Percentiles rank a stretch among this genome's conserved stretches.
Evolutionary conservation across 1,140 invertebrate species (phyloP).

Genomic region (Calephelis virginiensis): DNA sequence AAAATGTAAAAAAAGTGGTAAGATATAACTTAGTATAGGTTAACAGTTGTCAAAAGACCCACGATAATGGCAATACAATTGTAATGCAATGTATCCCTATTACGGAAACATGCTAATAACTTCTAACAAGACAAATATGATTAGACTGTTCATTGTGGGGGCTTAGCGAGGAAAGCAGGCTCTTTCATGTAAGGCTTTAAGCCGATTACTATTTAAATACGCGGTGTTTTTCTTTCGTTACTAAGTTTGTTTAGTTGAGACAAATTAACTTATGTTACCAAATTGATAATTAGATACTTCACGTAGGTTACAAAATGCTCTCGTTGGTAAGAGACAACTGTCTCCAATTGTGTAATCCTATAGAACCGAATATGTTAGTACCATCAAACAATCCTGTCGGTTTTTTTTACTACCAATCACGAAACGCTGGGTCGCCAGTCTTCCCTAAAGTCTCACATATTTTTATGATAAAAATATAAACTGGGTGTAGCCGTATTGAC

Average conservation of each 20-base stretch:
- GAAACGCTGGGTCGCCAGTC: too few relatives aligned
- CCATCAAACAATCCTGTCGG: too few relatives aligned
- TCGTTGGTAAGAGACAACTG: too few relatives aligned
- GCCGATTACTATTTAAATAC: slow-evolving; percentile 23
- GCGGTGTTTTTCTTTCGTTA: slow-evolving; percentile 8
- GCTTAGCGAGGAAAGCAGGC: not conserved
- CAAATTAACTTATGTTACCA: slow-evolving; percentile 1
- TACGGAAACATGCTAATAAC: not conserved
- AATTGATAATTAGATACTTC: not conserved
- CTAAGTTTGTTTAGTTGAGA: not conserved
- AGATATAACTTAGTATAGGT: too few relatives aligned
- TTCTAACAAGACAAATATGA: slow-evolving; percentile 1
- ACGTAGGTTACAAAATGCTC: too few relatives aligned
- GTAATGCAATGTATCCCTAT: not conserved
- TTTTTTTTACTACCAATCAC: too few relatives aligned
- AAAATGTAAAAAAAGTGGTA: too few relatives aligned
- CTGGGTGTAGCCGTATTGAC: too few relatives aligned
- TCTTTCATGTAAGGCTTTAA: slow-evolving; percentile 26
- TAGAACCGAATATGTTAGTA: too few relatives aligned
- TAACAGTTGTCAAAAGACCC: not conserved
- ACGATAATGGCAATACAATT: slow-evolving; percentile 3
- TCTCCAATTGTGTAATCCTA: too few relatives aligned
- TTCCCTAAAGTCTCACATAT: too few relatives aligned
- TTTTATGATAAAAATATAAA: too few relatives aligned
- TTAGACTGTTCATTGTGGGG: slow-evolving; percentile 2